phyloP scores from a whole-genome alignment of 1,140 invertebrate genomes.

The Metopolophium dirhodum region DNA sequence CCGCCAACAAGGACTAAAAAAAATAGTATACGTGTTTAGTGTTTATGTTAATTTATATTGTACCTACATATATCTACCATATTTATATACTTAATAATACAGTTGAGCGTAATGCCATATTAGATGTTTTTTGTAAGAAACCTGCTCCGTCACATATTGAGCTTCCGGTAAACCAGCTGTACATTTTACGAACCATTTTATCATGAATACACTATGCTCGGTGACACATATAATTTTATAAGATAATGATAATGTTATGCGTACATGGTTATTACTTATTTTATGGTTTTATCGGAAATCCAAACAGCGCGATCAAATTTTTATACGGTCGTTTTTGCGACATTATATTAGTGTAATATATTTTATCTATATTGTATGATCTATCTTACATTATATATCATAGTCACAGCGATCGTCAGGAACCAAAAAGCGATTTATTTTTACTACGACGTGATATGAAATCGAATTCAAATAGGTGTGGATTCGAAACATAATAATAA shows the following conservation, averaged over 20 bases:
- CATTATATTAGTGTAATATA: not conserved
- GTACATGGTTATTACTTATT: not conserved
- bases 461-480: not conserved
- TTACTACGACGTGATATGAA: not conserved
- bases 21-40: not conserved
- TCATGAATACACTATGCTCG: not conserved
- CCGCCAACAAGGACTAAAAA: not conserved
- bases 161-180: not conserved
- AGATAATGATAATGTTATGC: not conserved
- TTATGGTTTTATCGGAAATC: not conserved
- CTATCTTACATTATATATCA: not conserved
- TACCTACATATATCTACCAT: not conserved
- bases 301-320: not conserved
- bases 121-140: not conserved
- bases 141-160: not conserved
- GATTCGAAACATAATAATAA: not conserved
- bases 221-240: not conserved
- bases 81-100: not conserved
- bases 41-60: slow-evolving; percentile 1
- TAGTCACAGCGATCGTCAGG: not conserved
- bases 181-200: not conserved
- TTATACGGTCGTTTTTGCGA: not conserved
- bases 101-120: not conserved
- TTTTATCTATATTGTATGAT: no score
- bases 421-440: not conserved